Conservation (phyloP, 2,888 invertebrate genomes). For the Leptura quadrifasciata region DNA sequence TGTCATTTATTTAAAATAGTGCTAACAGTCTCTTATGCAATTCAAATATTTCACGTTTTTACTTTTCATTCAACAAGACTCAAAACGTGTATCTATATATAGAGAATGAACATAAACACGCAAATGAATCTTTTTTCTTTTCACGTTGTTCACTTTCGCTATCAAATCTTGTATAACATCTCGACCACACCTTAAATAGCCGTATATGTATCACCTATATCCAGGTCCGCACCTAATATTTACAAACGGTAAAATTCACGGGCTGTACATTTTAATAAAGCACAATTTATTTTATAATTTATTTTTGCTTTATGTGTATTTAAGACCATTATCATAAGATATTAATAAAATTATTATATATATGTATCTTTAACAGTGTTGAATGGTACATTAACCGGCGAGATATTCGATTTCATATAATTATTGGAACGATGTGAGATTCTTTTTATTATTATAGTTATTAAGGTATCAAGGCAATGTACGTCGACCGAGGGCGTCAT, state of each 20-base stretch:
- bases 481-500: no score
- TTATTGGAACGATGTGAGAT: no score
- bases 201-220: slow-evolving; percentile 35
- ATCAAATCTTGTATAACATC: slow-evolving; percentile 59
- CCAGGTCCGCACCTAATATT: slow-evolving; percentile 34
- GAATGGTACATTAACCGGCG: no score
- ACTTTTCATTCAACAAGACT: not conserved
- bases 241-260: not conserved
- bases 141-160: slow-evolving; percentile 54
- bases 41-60: not conserved
- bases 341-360: slow-evolving; percentile 3
- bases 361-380: no score
- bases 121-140: slow-evolving; percentile 41
- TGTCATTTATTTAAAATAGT: no score
- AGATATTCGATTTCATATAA: no score
- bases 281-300: not conserved
- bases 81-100: slow-evolving; percentile 1
- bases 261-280: not conserved
- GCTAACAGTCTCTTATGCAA: not conserved
- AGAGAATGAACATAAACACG: slow-evolving; percentile 20
- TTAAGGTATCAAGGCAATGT: no score
- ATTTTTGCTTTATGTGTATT: not conserved
- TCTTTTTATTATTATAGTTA: no score
- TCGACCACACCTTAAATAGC: slow-evolving; percentile 54
- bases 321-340: not conserved